Evolutionary conservation across 1,140 invertebrate species (phyloP).

Genomic region (Drosophila gunungcola): DNA sequence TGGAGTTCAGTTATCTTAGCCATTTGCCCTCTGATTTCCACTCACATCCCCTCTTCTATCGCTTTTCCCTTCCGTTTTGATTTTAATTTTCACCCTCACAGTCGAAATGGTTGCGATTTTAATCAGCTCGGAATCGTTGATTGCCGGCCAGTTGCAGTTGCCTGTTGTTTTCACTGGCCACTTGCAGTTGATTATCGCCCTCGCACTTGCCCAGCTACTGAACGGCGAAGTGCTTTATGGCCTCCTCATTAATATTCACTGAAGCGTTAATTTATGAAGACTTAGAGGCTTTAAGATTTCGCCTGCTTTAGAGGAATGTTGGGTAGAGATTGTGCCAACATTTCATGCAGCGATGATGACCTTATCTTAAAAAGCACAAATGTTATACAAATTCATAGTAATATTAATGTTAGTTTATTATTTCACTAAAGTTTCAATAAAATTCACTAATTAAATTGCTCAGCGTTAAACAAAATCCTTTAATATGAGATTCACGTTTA

Average conservation of each 20-base stretch:
- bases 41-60: background rate
- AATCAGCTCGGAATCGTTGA: conserved; percentile 70
- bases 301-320: background rate
- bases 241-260: conserved; percentile 30
- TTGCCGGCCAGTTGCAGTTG: conserved; percentile 28
- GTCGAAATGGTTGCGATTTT: conserved; percentile 64
- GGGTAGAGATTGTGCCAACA: too few species aligned
- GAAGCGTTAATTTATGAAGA: background rate
- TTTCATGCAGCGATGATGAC: too few species aligned
- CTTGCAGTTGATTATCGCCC: conserved; percentile 58
- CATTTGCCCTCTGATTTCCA: conserved; percentile 8
- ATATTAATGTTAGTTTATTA: too few species aligned
- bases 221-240: conserved; percentile 17
- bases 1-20: conserved; percentile 57
- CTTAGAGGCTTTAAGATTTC: conserved; percentile 8
- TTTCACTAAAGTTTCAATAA: background rate
- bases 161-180: conserved; percentile 22
- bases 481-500: too few species aligned
- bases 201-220: conserved; percentile 12
- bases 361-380: too few species aligned
- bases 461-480: too few species aligned
- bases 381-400: too few species aligned
- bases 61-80: conserved; percentile 1
- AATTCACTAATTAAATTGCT: background rate
- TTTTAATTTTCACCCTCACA: conserved; percentile 60